phyloP scores from a whole-genome alignment of 2,797 vertebrate species.

The Microctenopoma lineatum region DNA sequence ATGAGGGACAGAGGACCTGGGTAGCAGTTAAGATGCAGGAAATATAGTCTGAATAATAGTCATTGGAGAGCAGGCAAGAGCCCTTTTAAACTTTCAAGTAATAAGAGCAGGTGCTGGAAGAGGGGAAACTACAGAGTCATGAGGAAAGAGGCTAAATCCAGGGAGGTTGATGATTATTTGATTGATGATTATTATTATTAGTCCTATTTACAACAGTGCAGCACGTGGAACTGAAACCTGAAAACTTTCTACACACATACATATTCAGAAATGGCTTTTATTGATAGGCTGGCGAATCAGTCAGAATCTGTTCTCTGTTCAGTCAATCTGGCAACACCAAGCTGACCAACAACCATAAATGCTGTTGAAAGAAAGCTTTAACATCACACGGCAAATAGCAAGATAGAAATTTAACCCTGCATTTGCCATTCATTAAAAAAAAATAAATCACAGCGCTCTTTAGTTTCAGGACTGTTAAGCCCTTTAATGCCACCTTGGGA shows the following conservation, averaged over 20 bases:
- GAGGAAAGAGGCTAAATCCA: slow-evolving; percentile 38
- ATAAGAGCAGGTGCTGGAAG: slow-evolving; percentile 43
- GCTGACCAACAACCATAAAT: background rate
- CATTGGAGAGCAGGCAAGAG: slow-evolving; percentile 29
- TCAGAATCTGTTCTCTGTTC: background rate
- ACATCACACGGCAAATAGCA: too few relatives aligned
- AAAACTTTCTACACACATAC: slow-evolving; percentile 19
- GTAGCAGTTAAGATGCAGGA: slow-evolving; percentile 45
- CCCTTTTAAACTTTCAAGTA: slow-evolving; percentile 36
- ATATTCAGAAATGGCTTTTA: slow-evolving; percentile 6
- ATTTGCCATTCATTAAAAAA: slow-evolving; percentile 14
- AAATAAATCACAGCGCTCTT: background rate
- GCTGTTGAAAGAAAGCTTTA: too few relatives aligned
- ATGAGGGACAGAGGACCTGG: slow-evolving; percentile 37
- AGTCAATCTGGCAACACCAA: background rate
- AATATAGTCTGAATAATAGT: slow-evolving; percentile 54
- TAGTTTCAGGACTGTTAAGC: background rate
- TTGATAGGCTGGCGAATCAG: background rate
- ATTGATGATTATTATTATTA: background rate
- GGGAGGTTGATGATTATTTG: slow-evolving; percentile 27
- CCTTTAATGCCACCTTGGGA: rapidly evolving
- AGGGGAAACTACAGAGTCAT: slow-evolving; percentile 14
- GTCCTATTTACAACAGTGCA: slow-evolving; percentile 26
- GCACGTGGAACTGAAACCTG: slow-evolving; percentile 9
- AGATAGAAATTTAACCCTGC: slow-evolving; percentile 3